These are phyloP conservation scores for Bradysia coprophila DNA, from an alignment of 1,140 invertebrate genomes.

Conservation along the genomic window DNA sequence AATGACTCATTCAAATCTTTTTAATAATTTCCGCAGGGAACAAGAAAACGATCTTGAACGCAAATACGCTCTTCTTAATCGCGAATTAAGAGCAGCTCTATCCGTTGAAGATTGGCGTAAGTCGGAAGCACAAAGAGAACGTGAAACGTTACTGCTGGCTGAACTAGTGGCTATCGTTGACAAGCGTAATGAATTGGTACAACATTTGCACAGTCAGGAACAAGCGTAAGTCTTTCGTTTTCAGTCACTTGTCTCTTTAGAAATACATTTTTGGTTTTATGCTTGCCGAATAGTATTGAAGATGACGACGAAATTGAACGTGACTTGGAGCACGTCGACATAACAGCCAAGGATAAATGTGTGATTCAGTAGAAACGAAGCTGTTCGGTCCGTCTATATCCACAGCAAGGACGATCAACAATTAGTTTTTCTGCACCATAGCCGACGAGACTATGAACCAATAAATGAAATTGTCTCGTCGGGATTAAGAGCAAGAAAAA, in stretches of 20 bases:
- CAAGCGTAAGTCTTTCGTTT: conserved; percentile 57
- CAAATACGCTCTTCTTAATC: conserved; percentile 71
- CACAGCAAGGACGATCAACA: no score
- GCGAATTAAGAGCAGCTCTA: conserved; percentile 71
- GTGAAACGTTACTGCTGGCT: conserved; percentile 69
- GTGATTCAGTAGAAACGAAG: conserved; percentile 56
- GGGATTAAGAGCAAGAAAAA: no score
- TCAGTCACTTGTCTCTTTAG: no score
- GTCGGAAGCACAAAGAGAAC: conserved; percentile 69
- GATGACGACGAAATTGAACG: conserved; percentile 83
- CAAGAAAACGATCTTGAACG: conserved; percentile 86
- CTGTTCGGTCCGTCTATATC: no score
- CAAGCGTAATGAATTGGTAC: conserved; percentile 85
- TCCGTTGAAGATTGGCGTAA: conserved; percentile 88
- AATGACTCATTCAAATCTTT: not conserved
- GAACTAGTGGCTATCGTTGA: conserved; percentile 88
- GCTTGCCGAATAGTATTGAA: conserved; percentile 59
- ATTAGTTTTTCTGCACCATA: no score
- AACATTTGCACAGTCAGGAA: conserved; percentile 88
- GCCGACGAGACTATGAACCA: no score
- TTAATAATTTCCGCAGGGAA: no score
- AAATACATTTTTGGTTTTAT: no score
- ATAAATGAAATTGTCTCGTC: no score
- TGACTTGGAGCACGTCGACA: conserved; percentile 62
- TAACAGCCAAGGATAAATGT: conserved; percentile 76